Evolutionary conservation across 2,113 vertebrate species (phyloP).

Genomic region (Orientallactaga bullata): DNA sequence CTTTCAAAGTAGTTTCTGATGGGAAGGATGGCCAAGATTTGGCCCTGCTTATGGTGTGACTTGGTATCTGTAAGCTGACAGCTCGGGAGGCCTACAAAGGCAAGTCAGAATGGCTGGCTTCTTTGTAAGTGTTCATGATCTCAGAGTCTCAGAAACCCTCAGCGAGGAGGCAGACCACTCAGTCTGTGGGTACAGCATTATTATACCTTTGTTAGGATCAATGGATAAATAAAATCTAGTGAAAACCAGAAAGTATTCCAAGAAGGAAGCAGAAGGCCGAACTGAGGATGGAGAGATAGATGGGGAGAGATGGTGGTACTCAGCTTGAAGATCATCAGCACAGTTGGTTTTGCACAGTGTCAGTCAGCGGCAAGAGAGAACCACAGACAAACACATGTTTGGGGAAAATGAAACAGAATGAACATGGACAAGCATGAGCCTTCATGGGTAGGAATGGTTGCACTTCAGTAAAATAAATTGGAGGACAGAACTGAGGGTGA

Average conservation of each 20-base stretch:
- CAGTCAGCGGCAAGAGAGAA: background rate
- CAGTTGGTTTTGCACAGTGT: background rate
- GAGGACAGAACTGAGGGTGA: background rate
- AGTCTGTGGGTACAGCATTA: background rate
- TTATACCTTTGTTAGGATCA: background rate
- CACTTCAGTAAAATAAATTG: background rate
- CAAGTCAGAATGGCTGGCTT: no score
- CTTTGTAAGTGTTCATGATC: background rate
- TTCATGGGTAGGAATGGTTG: background rate
- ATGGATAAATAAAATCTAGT: background rate
- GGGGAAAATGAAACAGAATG: background rate
- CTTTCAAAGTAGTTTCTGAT: background rate
- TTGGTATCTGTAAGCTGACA: background rate
- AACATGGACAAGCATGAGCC: no score
- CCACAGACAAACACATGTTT: background rate
- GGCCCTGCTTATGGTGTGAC: background rate
- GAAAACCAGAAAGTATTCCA: background rate
- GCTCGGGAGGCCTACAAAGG: background rate
- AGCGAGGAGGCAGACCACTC: background rate
- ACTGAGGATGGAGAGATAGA: background rate
- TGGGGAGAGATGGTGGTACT: background rate
- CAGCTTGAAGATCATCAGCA: background rate
- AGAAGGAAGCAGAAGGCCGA: background rate
- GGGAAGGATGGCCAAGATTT: accelerated
- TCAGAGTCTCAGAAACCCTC: background rate